Base-by-base conservation (phyloP, 2,888 invertebrate species). In the Zele albiditarsus region DNA sequence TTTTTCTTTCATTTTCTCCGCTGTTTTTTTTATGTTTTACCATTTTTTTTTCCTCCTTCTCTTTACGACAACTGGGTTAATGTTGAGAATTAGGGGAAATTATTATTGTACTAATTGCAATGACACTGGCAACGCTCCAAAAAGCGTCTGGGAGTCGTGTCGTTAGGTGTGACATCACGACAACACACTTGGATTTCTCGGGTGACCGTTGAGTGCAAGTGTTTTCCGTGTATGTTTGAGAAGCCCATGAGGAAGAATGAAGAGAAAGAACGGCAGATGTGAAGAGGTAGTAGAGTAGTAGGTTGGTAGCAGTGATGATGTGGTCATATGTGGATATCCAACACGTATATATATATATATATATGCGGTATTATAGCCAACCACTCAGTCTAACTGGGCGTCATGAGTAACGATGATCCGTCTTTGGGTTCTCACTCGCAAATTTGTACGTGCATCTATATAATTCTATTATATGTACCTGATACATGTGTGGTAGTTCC, bases 31-130 rank as follows among this genome's bases (percentile, higher is more conserved):
- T n/a, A 20, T 57, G 1, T 8, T 57, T 23, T 25, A 65, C 49
- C 33, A 14, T 42, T 23, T 68, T 28, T 63, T 77, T 72, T 71
- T 3, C 27, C 57, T 58, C 23, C 23, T 67, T 76, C 72, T 79
- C 74, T 75, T 73, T 67, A 27, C 63, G 57, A 67, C 76, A 86
- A 85, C 81, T 85, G 78, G 87, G 87, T 86, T 86, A 87, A 86
- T 86, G 85, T 80, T 82, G 80, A 81, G 82, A 83, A 83, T 85
- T 85, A 83, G 82, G 80, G 83, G 85, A 83, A 86, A 87, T 87
- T 87, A 86, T 85, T 85, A 85, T 85, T 82, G 81, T 78, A 76
- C 86, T 87, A 87, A 87, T 87, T 87, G 83, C 84, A 77, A 78
- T 81, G 74, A 81, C 81, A 83, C 81, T 87, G 84, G 79, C 80